Evolutionary conservation across 92 coral and sea anemone species (phyloP), one percentile per base, ranked within the genome.

Genomic region (Epizoanthus stellaris): DNA sequence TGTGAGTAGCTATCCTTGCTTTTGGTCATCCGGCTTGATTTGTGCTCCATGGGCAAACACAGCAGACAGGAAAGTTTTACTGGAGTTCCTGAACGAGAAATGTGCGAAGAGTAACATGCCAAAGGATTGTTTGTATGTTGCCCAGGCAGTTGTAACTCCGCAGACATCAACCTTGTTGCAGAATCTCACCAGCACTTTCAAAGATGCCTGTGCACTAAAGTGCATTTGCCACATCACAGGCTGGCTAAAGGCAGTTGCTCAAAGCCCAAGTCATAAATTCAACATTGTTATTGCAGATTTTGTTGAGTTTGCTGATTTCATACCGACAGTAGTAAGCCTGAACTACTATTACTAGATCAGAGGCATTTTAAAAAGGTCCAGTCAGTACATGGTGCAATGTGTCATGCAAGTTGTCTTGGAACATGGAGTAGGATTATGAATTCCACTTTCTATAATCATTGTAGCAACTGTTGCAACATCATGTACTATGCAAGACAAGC

Each of bases 11-110:
- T 96, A 94, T 58, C 98, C 98, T 3, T 96, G 95, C 77, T 96
- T 96, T 85, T 94, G 95, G 94, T 70, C 98, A 17, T 85, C 95
- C 7, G 83, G 67, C 30, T 60, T 86, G 42, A 85, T 94, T 54
- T 69, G 73, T 60, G 92, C 98, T 16, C 98, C 96, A 8, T 96
- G 95, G 96, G 96, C 98, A 25, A 88, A 96, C 80, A 93, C 95
- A 34, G 93, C 92, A 19, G 95, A 96, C 23, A 80, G 77, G 54
- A 95, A 96, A 85, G 89, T 86, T 14, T 73, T 96, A 54, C 34
- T 96, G 80, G 89, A 94, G 56, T 93, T 94, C 69, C 85, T 96
- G 17, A 95, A 91, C 85, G 88, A 89, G 58, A 85, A 93, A 66
- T 90, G 90, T 72, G 89, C 89, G 13, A 88, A 67, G 77, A 19